Base-by-base conservation (phyloP, 2,888 invertebrate genomes). In the Scaeva pyrastri region DNA sequence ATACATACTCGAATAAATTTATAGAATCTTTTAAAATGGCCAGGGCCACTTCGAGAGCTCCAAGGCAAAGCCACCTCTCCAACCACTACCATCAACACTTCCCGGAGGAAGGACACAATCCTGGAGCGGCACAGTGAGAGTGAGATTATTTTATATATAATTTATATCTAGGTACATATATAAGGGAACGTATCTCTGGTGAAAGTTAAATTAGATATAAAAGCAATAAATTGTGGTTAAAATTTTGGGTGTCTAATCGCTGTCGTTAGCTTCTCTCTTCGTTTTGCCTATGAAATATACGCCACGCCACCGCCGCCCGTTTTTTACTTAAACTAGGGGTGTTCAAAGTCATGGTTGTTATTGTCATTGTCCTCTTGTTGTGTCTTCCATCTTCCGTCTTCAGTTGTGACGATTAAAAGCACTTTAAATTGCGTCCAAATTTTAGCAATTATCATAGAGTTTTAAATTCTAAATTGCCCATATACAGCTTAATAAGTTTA, bases 161-260 rank as follows among this genome's bases (percentile, higher is more conserved):
- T n/a, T n/a, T n/a, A n/a, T n/a, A n/a, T n/a, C n/a, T 48, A 31
- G 31, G 31, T 31, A 31, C 31, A n/a, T n/a, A n/a, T n/a, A n/a
- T n/a, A n/a, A 71, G 68, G 68, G n/a, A 11, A 21, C n/a, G n/a
- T n/a, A 50, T 68, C 64, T 77, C 62, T 78, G 78, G 21, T 39
- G 52, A 64, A 88, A 88, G 86, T 88, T 88, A 88, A 88, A 88
- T 88, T 88, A 88, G 88, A 88, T 86, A 88, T 88, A 80, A 83
- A 64, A 72, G 88, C 88, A 88, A 88, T 88, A 88, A 88, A 88
- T 88, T 88, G 86, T 75, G 85, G 88, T 88, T 86, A 75, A 56
- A 78, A 77, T 83, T 79, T 84, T 82, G 66, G 86, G 86, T 62
- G 83, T 86, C 88, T 88, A 88, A 86, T 88, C 81, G 88, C 19